phyloP scores from a whole-genome alignment of 1,140 invertebrate genomes.

The Centruroides sculpturatus region DNA sequence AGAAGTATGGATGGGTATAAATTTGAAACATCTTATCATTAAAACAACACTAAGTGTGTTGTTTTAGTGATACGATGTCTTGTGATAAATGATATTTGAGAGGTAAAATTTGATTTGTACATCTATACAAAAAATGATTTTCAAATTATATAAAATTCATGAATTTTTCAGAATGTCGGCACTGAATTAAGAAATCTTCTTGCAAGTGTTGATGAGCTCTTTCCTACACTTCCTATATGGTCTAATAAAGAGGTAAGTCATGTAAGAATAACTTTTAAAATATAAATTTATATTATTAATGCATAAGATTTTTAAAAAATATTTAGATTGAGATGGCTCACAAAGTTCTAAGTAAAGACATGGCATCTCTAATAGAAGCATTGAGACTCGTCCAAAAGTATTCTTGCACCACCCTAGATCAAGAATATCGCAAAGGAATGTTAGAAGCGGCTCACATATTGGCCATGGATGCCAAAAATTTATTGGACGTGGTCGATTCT shows the following conservation, averaged over 20 bases:
- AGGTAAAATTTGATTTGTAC: no score
- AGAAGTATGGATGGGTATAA: no score
- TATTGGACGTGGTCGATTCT: constrained; percentile 86
- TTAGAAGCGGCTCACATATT: constrained; percentile 81
- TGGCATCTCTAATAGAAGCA: constrained; percentile 80
- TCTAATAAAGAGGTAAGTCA: constrained; percentile 26
- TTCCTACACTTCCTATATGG: constrained; percentile 53
- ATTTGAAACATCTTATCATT: no score
- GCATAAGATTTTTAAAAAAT: not conserved
- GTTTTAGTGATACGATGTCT: no score
- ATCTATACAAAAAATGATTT: no score
- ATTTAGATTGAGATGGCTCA: constrained; percentile 86
- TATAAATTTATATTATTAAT: not conserved
- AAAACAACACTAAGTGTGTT: no score
- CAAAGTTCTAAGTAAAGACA: constrained; percentile 89
- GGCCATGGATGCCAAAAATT: constrained; percentile 92
- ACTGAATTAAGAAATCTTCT: constrained; percentile 60
- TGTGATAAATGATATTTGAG: no score
- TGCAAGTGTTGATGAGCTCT: constrained; percentile 65
- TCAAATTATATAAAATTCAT: no score
- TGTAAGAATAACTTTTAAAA: not conserved
- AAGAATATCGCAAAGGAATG: constrained; percentile 89
- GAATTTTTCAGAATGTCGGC: constrained; percentile 47
- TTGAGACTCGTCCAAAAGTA: constrained; percentile 89
- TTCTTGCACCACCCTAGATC: constrained; percentile 72